Percentiles rank a stretch among this genome's conserved stretches.
phyloP scores from a whole-genome alignment of 2,797 vertebrate genomes.

The Decapterus maruadsi region DNA sequence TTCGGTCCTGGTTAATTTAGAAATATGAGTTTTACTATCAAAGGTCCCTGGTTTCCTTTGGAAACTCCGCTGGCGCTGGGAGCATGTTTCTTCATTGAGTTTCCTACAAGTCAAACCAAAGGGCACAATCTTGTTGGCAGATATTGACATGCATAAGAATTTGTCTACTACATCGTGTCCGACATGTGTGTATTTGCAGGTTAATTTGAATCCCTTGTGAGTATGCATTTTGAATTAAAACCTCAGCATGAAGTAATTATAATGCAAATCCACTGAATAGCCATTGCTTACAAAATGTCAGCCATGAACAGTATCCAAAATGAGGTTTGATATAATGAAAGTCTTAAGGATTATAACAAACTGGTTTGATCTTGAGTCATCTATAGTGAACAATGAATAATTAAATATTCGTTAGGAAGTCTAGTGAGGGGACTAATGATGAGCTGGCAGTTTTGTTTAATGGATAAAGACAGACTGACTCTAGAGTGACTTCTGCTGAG shows the following conservation, averaged over 20 bases:
- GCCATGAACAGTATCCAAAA: conserved; percentile 6
- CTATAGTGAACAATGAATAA: conserved; percentile 16
- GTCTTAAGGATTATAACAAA: conserved; percentile 24
- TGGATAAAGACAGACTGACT: background rate
- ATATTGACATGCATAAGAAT: background rate
- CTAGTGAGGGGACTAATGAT: background rate
- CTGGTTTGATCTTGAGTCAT: conserved; percentile 27
- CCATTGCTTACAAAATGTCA: conserved; percentile 34
- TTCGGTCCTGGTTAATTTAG: background rate
- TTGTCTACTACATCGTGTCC: conserved; percentile 3
- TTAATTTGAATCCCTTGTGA: conserved; percentile 3
- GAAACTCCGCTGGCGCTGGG: background rate
- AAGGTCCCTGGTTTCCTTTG: background rate
- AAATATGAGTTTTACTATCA: background rate
- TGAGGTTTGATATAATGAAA: conserved; percentile 11
- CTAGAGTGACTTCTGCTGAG: conserved; percentile 18
- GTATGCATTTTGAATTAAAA: conserved; percentile 31
- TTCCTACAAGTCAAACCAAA: background rate
- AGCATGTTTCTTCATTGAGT: background rate
- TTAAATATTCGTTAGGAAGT: conserved; percentile 21
- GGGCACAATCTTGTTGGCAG: background rate
- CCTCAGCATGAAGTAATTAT: conserved; percentile 3
- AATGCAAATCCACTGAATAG: conserved; percentile 43
- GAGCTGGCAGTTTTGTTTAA: conserved; percentile 5
- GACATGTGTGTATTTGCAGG: background rate